These are phyloP conservation scores for Sinosuthora webbiana DNA, from an alignment of 2,113 vertebrate species.

Conservation along the genomic window DNA sequence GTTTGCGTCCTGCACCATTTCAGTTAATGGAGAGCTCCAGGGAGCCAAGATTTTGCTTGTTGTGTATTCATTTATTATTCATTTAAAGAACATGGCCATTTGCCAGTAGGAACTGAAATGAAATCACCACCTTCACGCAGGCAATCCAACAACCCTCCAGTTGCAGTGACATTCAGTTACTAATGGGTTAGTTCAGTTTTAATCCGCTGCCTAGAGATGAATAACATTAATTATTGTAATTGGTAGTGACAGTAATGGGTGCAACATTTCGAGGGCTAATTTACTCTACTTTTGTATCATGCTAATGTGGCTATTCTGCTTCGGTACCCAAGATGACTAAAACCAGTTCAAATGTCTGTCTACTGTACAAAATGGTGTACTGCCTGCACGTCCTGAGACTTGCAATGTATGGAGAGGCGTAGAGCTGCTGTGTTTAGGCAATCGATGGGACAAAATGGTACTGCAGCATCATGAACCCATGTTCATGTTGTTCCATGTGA, in stretches of 20 bases:
- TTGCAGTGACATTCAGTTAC: slow-evolving; percentile 54
- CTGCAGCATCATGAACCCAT: background rate
- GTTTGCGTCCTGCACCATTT: background rate
- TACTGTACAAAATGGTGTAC: background rate
- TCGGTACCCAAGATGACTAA: slow-evolving; percentile 34
- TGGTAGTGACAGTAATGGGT: slow-evolving; percentile 62
- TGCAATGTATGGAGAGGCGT: background rate
- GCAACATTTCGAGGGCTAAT: slow-evolving; percentile 65
- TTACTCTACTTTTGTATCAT: slow-evolving; percentile 63
- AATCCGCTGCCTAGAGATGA: slow-evolving; percentile 62
- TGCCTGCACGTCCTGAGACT: background rate
- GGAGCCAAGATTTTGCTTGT: slow-evolving; percentile 45
- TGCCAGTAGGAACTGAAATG: slow-evolving; percentile 53
- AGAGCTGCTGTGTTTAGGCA: background rate
- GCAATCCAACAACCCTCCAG: slow-evolving; percentile 43
- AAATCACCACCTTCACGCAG: slow-evolving; percentile 49
- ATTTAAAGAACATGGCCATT: slow-evolving; percentile 50
- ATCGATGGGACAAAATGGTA: background rate
- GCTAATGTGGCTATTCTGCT: slow-evolving; percentile 54
- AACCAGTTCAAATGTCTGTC: slow-evolving; percentile 6
- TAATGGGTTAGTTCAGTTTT: slow-evolving; percentile 57
- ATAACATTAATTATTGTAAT: slow-evolving; percentile 68
- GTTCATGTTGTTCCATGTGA: background rate
- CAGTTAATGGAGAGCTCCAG: slow-evolving; percentile 26
- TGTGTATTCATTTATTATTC: slow-evolving; percentile 61